Conservation (phyloP, 2,888 invertebrate species). For the Penaeus monodon region DNA sequence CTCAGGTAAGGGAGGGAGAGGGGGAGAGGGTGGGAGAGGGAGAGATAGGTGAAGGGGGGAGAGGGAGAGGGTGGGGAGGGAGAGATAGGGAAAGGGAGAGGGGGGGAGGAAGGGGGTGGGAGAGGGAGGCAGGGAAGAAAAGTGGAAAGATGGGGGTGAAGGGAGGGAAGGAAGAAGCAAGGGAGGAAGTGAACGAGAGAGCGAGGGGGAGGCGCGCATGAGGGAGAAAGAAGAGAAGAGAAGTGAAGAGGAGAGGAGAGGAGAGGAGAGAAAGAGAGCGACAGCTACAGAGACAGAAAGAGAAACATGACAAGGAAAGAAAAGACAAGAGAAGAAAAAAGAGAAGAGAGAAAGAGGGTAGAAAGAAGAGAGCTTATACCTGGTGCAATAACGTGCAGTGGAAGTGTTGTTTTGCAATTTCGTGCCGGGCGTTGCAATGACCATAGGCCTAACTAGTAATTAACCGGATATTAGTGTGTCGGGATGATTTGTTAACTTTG, state of each 20-base stretch:
- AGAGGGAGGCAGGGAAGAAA: neutral
- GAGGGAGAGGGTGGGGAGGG: neutral
- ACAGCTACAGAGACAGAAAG: too few relatives aligned
- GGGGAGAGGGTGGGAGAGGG: neutral
- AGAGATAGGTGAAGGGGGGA: neutral
- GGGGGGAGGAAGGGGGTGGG: neutral
- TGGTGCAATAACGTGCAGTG: too few relatives aligned
- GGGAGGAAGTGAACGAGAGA: neutral
- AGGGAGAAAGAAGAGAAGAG: neutral
- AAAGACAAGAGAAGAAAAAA: neutral
- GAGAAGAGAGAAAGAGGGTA: neutral
- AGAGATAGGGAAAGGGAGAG: neutral
- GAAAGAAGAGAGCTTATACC: too few relatives aligned
- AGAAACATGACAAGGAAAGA: neutral
- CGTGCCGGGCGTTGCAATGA: too few relatives aligned
- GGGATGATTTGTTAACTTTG: too few relatives aligned
- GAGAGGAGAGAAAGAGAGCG: neutral
- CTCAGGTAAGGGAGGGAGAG: too few relatives aligned
- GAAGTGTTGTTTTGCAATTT: too few relatives aligned
- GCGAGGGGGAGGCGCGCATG: neutral
- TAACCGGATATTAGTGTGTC: too few relatives aligned
- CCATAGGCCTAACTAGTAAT: too few relatives aligned
- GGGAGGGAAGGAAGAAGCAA: neutral
- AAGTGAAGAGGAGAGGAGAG: neutral
- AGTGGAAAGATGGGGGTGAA: neutral